Evolutionary conservation across 2,888 invertebrate genomes (phyloP).

Genomic region (Cyclophora punctaria): DNA sequence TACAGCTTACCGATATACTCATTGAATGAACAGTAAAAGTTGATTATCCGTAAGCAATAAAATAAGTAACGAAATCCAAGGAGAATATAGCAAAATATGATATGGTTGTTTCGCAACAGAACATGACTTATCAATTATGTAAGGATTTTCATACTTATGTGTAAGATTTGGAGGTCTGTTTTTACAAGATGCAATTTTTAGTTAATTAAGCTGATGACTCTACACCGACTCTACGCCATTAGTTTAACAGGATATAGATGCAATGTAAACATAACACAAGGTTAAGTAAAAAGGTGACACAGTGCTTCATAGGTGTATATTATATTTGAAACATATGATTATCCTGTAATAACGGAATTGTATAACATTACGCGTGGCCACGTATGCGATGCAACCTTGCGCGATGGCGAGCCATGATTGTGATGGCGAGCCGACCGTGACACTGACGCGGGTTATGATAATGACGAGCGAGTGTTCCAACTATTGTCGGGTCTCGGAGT

Average conservation of each 20-base stretch:
- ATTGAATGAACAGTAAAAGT: constrained; percentile 51
- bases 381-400: constrained; percentile 62
- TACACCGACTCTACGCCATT: no score
- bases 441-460: constrained; percentile 61
- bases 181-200: no score
- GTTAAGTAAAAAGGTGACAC: no score
- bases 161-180: no score
- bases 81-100: constrained; percentile 16
- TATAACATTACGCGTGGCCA: constrained; percentile 54
- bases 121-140: no score
- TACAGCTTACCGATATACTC: constrained; percentile 38
- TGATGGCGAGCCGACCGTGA: constrained; percentile 61
- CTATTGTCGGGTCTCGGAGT: constrained; percentile 39
- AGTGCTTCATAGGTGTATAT: no score
- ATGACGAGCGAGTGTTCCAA: constrained; percentile 41
- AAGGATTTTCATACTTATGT: no score
- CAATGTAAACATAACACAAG: no score
- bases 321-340: constrained; percentile 26
- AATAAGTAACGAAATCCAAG: constrained; percentile 23
- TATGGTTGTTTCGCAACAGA: no score
- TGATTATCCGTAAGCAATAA: constrained; percentile 36
- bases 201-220: no score
- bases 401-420: constrained; percentile 50
- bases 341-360: constrained; percentile 30
- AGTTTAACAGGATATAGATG: no score